These are phyloP conservation scores for Petroica traversi DNA, from an alignment of 2,113 vertebrate genomes.

Conservation along the genomic window DNA sequence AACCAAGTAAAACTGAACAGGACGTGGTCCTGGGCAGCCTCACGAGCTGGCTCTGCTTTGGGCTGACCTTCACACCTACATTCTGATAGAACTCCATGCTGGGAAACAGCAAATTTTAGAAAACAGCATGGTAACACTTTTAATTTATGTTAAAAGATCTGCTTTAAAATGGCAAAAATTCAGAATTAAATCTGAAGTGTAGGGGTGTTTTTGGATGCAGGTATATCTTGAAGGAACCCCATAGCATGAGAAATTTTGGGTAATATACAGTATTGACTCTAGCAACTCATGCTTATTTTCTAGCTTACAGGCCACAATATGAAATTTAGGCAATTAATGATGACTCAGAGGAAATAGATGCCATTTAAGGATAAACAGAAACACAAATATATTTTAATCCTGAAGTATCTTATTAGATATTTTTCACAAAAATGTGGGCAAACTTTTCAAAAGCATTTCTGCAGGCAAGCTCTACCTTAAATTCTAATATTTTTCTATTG, in stretches of 20 bases:
- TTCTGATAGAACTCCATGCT: neutral
- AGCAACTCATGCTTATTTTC: neutral
- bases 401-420: neutral
- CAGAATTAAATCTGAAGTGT: neutral
- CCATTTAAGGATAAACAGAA: neutral
- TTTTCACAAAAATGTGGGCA: neutral
- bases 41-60: neutral
- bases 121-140: rapidly evolving
- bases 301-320: neutral
- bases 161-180: neutral
- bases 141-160: neutral
- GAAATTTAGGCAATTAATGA: neutral
- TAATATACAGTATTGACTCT: neutral
- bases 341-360: neutral
- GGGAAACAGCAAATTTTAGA: neutral
- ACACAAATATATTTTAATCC: neutral
- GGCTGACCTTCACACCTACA: neutral
- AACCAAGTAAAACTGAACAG: neutral
- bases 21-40: neutral
- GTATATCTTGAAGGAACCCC: neutral
- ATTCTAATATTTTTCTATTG: neutral
- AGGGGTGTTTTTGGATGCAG: neutral
- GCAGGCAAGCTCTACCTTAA: neutral
- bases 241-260: neutral
- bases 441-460: neutral